Evolutionary conservation across 2,888 invertebrate species (phyloP).

Genomic region (Eupithecia centaureata): DNA sequence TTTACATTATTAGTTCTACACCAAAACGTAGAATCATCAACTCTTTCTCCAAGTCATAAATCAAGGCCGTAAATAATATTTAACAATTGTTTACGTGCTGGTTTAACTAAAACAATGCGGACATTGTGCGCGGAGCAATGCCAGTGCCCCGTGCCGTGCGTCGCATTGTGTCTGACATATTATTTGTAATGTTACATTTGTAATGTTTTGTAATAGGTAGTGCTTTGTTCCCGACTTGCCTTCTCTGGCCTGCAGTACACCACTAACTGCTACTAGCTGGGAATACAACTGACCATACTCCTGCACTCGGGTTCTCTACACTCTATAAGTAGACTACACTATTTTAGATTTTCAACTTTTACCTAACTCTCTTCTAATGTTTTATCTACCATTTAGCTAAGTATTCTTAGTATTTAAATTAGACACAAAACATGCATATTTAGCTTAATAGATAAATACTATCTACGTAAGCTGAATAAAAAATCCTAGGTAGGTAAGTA

Average conservation of each 20-base stretch:
- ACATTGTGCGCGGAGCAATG: constrained; percentile 38
- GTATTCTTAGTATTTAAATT: too few species aligned
- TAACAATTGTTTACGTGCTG: constrained; percentile 73
- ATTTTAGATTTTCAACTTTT: too few species aligned
- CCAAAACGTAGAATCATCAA: constrained; percentile 22
- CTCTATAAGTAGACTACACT: not conserved
- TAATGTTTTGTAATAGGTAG: constrained; percentile 34
- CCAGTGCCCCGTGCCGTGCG: constrained; percentile 27
- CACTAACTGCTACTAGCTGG: constrained; percentile 57
- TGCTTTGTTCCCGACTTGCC: constrained; percentile 25
- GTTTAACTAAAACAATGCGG: constrained; percentile 56
- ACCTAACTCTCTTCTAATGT: too few species aligned
- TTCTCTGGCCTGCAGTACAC: constrained; percentile 52
- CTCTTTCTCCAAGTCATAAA: constrained; percentile 41
- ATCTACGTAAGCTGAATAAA: too few species aligned
- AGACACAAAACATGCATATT: too few species aligned
- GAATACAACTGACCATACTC: constrained; percentile 17
- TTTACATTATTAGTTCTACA: not conserved
- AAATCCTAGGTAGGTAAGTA: too few species aligned
- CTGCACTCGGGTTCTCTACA: constrained; percentile 18
- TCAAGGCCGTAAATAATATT: constrained; percentile 60
- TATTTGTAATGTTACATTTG: constrained; percentile 36
- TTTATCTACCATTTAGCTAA: too few species aligned
- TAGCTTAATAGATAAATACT: too few species aligned
- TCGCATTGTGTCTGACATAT: constrained; percentile 14